Evolutionary conservation across 2,888 invertebrate genomes (phyloP).

Genomic region (Drosophila anceps): DNA sequence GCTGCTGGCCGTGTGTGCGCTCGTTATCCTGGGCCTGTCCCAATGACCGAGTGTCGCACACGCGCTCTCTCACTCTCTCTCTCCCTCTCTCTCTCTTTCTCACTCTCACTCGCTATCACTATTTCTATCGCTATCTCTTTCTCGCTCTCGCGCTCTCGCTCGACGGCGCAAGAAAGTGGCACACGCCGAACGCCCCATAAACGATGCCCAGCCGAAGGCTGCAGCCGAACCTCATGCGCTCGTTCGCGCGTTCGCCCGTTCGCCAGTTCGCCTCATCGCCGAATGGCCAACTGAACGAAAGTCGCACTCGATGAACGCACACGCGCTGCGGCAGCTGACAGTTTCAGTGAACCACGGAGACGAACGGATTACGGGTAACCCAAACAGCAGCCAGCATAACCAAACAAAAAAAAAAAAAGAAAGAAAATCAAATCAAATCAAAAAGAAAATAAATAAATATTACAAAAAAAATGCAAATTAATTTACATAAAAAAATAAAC

Average conservation of each 20-base stretch:
- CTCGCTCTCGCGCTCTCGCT: background rate
- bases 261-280: background rate
- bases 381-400: conserved; percentile 49
- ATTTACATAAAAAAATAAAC: background rate
- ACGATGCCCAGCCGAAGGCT: conserved; percentile 14
- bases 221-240: conserved; percentile 6
- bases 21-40: conserved; percentile 76
- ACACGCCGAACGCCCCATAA: conserved; percentile 40
- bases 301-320: conserved; percentile 79
- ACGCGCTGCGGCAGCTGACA: conserved; percentile 84
- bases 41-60: conserved; percentile 77
- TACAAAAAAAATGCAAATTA: background rate
- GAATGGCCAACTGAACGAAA: conserved; percentile 80
- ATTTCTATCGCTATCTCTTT: background rate
- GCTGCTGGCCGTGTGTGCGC: conserved; percentile 17
- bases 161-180: conserved; percentile 48
- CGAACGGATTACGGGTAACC: conserved; percentile 86
- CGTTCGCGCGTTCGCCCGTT: background rate
- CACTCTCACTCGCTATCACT: background rate
- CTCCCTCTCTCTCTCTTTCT: background rate
- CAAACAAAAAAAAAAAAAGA: background rate
- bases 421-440: background rate
- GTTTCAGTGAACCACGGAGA: conserved; percentile 86
- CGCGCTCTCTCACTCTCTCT: background rate
- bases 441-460: background rate